Base-by-base conservation (phyloP, 1,140 invertebrate species). In the Heliconius hewitsoni region DNA sequence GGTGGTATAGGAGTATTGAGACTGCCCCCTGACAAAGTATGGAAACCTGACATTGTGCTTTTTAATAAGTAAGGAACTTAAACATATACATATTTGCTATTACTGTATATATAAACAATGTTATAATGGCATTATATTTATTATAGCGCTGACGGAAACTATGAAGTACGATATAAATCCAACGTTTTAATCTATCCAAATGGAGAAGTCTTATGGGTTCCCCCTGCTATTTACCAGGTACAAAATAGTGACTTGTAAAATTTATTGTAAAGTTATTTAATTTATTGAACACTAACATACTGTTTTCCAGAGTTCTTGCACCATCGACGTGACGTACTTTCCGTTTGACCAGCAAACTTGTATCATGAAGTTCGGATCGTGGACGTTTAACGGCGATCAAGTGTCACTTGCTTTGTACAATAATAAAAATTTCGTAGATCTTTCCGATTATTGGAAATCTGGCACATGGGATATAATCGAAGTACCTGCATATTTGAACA, bases 401-500 rank as follows among this genome's bases (percentile, higher is more conserved):
- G 98, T 99, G 13, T 98, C 98, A 6, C 96, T 99, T 76, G 97
- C 97, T 1, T 96, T 99, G 37, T 99, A 99, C 94, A 98, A 98
- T 88, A 98, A 99, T 88, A 99, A 99, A 94, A 97, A 98, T 89
- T 98, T 98, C 91, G 97, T 99, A 6, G 98, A 99, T 94, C 95
- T 99, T 16, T 99, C 98, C 1, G 98, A 99, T 95, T 99, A 99
- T 90, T 98, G 98, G 97, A 99, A 99, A 89, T 99, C 98, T 81
- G 99, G 99, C 27, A 99, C 99, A 5, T 99, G 99, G 99, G 99
- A 99, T 92, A 99, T 99, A 74, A 98, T 99, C 52, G 98, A 98
- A 95, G 98, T 99, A 78, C 99, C 99, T 1, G 98, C 98, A 16
- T 98, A 98, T 88, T 95, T 98, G 42, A 98, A 98, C 88, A 97